Conservation (phyloP, 2,797 vertebrate genomes). For the Paguma larvata region DNA sequence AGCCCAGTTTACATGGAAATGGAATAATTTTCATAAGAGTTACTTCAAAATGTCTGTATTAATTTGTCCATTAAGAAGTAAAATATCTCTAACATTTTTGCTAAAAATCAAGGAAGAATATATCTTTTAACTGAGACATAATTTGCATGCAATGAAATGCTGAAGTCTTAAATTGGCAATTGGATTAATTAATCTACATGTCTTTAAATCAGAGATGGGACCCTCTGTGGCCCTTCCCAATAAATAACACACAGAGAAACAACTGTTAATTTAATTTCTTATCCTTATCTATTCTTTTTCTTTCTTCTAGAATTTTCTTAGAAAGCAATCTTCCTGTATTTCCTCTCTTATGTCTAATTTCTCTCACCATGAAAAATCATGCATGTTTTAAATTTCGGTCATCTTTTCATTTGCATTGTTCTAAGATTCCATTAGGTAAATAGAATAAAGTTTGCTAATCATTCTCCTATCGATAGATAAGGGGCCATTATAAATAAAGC, state of each 20-base stretch:
- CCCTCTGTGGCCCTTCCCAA: neutral
- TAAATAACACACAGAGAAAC: neutral
- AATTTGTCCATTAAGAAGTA: neutral
- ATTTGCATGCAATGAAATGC: neutral
- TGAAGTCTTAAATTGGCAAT: neutral
- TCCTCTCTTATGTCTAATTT: neutral
- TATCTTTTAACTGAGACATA: neutral
- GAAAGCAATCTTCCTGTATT: neutral
- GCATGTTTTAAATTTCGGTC: neutral
- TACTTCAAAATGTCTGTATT: neutral
- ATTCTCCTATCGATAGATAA: neutral
- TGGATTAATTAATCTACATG: neutral
- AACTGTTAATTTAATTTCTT: neutral
- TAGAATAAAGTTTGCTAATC: neutral
- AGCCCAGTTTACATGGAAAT: slow-evolving; percentile 66
- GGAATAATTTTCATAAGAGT: slow-evolving; percentile 66
- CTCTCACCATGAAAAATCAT: neutral
- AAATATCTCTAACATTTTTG: neutral
- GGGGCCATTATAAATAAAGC: neutral
- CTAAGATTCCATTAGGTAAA: neutral
- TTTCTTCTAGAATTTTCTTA: neutral
- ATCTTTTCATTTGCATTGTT: neutral
- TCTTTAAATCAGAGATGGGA: neutral
- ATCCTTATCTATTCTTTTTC: neutral
- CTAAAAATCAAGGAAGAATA: neutral